Evolutionary conservation across 2,888 invertebrate species (phyloP), one percentile per base, ranked within the genome.

Genomic region (Agriopis aurantiaria): DNA sequence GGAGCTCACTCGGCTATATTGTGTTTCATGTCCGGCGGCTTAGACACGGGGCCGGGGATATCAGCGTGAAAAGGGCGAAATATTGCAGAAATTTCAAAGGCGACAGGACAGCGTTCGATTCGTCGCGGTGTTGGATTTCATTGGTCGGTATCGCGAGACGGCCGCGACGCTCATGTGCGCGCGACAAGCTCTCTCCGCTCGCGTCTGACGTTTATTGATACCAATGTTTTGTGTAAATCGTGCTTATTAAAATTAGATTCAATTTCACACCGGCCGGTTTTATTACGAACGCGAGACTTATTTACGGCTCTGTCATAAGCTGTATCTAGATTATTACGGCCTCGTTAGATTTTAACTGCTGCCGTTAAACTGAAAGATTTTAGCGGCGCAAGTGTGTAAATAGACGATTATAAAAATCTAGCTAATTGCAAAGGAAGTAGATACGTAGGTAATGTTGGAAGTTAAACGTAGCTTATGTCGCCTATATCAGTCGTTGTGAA

Each of bases 61-160:
- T 92, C 92, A 91, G 91, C 89, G 91, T 92, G 93, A 93, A 93
- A 92, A 93, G 92, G 91, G 92, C 93, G 88, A 93, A 93, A 93
- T 93, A 94, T 94, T 92, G 93, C 92, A 92, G 89, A 91, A 93
- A 93, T 92, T 91, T 91, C 92, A 89, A 92, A 90, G 81, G 89
- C 88, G 93, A 93, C 93, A 92, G 92, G 91, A 91, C 91, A 90
- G 90, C 90, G 91, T 92, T 92, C 93, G 92, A 93, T 93, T 93
- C 90, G 93, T 91, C 90, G 87, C 87, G 93, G 93, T 93, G 91
- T 93, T 85, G 91, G 89, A 88, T 94, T 93, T 93, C 93, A 94
- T 93, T 93, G 93, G 91, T 90, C 85, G 88, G 85, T 90, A 88
- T 89, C 86, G 84, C 85, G 84, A 46, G 58, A 9, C 58, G 23